Evolutionary conservation across 2,888 invertebrate genomes (phyloP).

Genomic region (Pycnomerus fuliginosus): DNA sequence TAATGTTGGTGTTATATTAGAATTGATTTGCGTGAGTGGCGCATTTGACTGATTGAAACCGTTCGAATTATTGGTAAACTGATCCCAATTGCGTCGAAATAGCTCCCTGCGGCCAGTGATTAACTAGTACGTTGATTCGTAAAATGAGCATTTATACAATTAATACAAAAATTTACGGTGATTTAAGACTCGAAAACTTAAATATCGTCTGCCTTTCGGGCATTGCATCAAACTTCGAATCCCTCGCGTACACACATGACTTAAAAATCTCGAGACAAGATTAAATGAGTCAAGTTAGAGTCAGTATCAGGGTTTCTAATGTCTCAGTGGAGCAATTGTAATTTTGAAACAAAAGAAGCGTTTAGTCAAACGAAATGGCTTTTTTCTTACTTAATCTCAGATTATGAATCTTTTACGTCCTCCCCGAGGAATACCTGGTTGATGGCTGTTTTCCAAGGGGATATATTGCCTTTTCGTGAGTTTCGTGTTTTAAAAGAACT

Average conservation of each 20-base stretch:
- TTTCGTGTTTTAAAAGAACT: conserved; percentile 25
- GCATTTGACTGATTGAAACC: conserved; percentile 40
- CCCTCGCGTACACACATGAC: conserved; percentile 15
- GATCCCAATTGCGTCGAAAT: conserved; percentile 38
- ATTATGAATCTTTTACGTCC: conserved; percentile 51
- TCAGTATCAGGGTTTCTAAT: conserved; percentile 34
- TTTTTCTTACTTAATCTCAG: conserved; percentile 51
- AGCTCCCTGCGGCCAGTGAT: conserved; percentile 45
- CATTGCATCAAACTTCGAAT: conserved; percentile 8
- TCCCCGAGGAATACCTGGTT: conserved; percentile 48
- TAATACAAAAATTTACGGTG: conserved; percentile 32
- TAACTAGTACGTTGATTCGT: conserved; percentile 50
- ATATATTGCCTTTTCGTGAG: conserved; percentile 22
- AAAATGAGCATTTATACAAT: conserved; percentile 51
- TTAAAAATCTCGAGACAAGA: conserved; percentile 21
- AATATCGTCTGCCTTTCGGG: neutral
- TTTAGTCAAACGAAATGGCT: conserved; percentile 50
- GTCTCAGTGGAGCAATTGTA: conserved; percentile 51
- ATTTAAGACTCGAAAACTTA: conserved; percentile 7
- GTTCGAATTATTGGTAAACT: conserved; percentile 42
- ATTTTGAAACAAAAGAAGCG: conserved; percentile 50
- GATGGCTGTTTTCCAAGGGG: conserved; percentile 34
- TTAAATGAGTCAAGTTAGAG: conserved; percentile 19
- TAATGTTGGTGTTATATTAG: conserved; percentile 16
- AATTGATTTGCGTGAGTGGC: conserved; percentile 20